phyloP scores from a whole-genome alignment of 2,797 vertebrate genomes.

The Xenentodon cancila region DNA sequence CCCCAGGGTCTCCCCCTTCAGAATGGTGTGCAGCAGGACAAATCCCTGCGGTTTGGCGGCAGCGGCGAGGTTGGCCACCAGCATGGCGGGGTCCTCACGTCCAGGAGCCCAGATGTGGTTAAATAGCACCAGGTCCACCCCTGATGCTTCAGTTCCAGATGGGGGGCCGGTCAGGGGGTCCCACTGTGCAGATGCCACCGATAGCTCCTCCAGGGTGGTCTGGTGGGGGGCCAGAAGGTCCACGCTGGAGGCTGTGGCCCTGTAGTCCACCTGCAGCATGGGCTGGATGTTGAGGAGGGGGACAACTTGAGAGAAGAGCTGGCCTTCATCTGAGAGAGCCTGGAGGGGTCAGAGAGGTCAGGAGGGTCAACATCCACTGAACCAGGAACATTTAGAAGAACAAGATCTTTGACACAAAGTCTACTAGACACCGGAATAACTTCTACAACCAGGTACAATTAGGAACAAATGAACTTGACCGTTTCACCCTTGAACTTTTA shows the following conservation, averaged over 20 bases:
- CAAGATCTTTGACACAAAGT: too few species aligned
- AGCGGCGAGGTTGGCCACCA: slow-evolving; percentile 85
- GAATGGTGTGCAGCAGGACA: slow-evolving; percentile 89
- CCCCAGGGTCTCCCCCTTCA: slow-evolving; percentile 87
- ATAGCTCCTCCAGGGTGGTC: slow-evolving; percentile 77
- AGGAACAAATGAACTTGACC: too few species aligned
- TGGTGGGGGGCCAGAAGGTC: slow-evolving; percentile 78
- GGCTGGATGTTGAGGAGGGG: slow-evolving; percentile 88
- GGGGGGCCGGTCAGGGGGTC: slow-evolving; percentile 80
- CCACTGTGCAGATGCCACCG: slow-evolving; percentile 82
- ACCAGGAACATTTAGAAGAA: not conserved
- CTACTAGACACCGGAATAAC: too few species aligned
- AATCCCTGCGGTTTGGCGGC: slow-evolving; percentile 88
- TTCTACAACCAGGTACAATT: too few species aligned
- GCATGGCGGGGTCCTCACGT: slow-evolving; percentile 23
- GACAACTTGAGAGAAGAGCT: slow-evolving; percentile 84
- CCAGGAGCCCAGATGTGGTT: slow-evolving; percentile 77
- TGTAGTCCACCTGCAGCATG: slow-evolving; percentile 88
- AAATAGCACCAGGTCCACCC: slow-evolving; percentile 87
- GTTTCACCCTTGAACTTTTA: too few species aligned
- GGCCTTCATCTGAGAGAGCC: slow-evolving; percentile 88
- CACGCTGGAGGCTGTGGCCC: slow-evolving; percentile 78
- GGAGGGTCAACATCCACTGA: not conserved
- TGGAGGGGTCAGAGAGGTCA: slow-evolving; percentile 46
- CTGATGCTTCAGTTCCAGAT: slow-evolving; percentile 63